phyloP scores from a whole-genome alignment of 2,797 vertebrate species.

The Leptoclinus maculatus region DNA sequence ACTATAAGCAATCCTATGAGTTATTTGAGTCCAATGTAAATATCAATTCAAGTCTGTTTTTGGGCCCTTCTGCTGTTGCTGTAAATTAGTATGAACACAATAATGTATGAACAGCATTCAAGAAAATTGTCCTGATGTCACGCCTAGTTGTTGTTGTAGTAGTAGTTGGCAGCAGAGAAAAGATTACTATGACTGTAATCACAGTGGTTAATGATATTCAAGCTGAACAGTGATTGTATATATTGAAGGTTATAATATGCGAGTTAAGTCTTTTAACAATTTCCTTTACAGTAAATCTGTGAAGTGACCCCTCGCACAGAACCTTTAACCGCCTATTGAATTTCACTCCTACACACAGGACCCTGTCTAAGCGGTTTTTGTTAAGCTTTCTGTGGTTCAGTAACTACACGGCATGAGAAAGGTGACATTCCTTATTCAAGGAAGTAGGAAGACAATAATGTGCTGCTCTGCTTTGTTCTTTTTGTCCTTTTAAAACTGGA shows the following conservation, averaged over 20 bases:
- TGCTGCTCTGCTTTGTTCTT: constrained; percentile 24
- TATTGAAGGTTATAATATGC: neutral
- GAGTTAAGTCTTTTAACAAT: neutral
- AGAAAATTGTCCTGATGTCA: neutral
- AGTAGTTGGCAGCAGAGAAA: neutral
- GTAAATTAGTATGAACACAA: neutral
- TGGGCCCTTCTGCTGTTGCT: neutral
- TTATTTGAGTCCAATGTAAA: neutral
- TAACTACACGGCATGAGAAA: constrained; percentile 2
- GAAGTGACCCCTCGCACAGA: neutral
- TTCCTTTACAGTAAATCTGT: constrained; percentile 4
- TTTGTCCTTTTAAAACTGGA: neutral
- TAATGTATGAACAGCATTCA: neutral
- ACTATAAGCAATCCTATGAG: neutral
- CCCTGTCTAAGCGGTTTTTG: neutral
- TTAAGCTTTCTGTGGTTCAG: constrained; percentile 37
- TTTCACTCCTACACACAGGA: neutral
- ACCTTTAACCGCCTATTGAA: neutral
- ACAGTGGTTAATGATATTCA: neutral
- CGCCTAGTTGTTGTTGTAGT: neutral
- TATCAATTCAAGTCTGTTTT: neutral
- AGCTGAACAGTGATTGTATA: neutral
- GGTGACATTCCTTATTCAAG: constrained; percentile 69
- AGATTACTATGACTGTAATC: neutral
- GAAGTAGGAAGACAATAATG: constrained; percentile 68